phyloP scores from a whole-genome alignment of 2,888 invertebrate genomes.

The Lasioglossum figueresi region DNA sequence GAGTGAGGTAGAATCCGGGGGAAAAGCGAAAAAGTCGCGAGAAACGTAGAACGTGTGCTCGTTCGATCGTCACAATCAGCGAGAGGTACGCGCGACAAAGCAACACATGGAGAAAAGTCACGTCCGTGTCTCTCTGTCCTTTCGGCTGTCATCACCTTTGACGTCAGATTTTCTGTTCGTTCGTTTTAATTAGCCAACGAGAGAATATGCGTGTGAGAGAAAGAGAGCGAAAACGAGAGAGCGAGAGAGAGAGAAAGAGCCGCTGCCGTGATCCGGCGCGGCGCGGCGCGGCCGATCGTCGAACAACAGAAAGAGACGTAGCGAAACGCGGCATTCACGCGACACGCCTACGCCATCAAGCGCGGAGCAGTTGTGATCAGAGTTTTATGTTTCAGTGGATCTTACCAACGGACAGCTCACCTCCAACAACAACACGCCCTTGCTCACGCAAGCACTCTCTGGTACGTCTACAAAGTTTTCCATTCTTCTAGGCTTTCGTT shows the following conservation, averaged over 20 bases:
- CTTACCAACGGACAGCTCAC: constrained; percentile 98
- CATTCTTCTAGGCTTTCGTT: constrained; percentile 56
- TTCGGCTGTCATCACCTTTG: constrained; percentile 48
- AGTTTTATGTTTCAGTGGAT: constrained; percentile 93
- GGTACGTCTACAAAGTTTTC: constrained; percentile 87
- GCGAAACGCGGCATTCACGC: constrained; percentile 65
- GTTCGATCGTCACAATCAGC: constrained; percentile 39
- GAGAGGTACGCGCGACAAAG: constrained; percentile 65
- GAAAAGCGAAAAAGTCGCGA: constrained; percentile 25
- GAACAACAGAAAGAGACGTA: constrained; percentile 24
- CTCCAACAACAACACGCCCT: constrained; percentile 97
- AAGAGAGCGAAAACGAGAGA: background rate
- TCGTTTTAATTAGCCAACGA: constrained; percentile 39
- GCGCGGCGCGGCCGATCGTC: constrained; percentile 76
- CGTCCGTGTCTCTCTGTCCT: constrained; percentile 43
- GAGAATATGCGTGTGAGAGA: constrained; percentile 1
- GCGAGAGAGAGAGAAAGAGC: background rate
- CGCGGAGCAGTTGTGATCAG: constrained; percentile 86
- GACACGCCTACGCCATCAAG: constrained; percentile 73
- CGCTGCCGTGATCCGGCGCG: background rate
- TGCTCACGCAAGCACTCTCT: constrained; percentile 98
- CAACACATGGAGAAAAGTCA: constrained; percentile 79
- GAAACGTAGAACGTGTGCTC: constrained; percentile 16
- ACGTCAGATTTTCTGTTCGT: constrained; percentile 41
- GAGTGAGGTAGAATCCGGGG: constrained; percentile 11